A percentile compares a stretch with the other conserved stretches of the same genome.
These are phyloP conservation scores for Nesidiocoris tenuis DNA, from an alignment of 2,888 invertebrate species.

Conservation along the genomic window DNA sequence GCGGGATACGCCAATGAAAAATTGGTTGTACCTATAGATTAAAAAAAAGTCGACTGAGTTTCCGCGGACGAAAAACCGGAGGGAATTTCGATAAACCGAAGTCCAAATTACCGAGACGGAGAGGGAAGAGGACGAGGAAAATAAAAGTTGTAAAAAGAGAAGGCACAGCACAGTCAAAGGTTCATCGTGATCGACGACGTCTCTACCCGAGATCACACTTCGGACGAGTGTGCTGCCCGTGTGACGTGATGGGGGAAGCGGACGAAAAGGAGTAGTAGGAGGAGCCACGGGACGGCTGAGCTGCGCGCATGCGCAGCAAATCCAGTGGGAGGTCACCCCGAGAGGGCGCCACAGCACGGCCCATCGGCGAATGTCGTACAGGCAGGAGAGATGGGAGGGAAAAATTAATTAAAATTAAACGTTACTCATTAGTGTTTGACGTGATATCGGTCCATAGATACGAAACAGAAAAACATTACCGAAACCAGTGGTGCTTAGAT, in stretches of 20 bases:
- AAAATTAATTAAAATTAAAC: too few species aligned
- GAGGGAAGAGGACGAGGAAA: conserved; percentile 15
- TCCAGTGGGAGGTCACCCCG: conserved; percentile 13
- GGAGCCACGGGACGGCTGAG: background rate
- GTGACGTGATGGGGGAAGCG: background rate
- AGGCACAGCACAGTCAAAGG: conserved; percentile 32
- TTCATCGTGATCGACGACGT: conserved; percentile 29
- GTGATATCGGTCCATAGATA: too few species aligned
- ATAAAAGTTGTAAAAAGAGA: background rate
- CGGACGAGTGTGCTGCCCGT: conserved; percentile 25
- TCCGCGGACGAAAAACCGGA: background rate
- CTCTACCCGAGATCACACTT: conserved; percentile 22
- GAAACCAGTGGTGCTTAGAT: too few species aligned
- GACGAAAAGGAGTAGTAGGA: background rate
- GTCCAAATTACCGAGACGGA: background rate
- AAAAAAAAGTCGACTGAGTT: too few species aligned
- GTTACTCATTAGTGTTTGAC: too few species aligned
- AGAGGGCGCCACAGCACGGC: conserved; percentile 35
- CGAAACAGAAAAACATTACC: too few species aligned
- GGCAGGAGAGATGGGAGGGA: too few species aligned
- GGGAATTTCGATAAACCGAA: background rate
- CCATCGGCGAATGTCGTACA: too few species aligned
- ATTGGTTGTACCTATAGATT: background rate
- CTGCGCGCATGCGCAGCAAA: conserved; percentile 1
- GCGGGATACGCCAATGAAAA: background rate